Evolutionary conservation across 2,888 invertebrate genomes (phyloP), one percentile per base, ranked within the genome.

Genomic region (Agrochola macilenta): DNA sequence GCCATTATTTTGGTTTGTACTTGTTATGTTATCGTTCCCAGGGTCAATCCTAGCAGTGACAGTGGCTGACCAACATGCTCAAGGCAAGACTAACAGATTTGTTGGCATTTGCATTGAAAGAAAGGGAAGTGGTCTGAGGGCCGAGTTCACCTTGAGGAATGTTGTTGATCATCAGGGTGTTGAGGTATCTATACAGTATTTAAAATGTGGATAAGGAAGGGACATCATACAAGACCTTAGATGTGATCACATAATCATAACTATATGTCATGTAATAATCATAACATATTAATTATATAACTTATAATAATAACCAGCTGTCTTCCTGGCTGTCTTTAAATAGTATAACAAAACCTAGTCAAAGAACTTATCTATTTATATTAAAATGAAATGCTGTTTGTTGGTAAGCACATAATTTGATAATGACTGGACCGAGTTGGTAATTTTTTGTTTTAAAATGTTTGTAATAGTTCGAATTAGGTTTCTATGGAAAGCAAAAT

Each of bases 91-190:
- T 0, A 98, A 98, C 90, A 97, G 98, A 91, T 96, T 99, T 97
- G 98, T 99, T 60, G 99, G 99, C 5, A 99, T 99, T 89, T 99
- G 99, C 91, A 99, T 99, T 87, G 97, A 98, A 87, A 97, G 99
- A 73, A 97, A 97, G 87, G 98, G 98, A 4, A 97, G 97, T 91
- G 99, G 99, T 0, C 96, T 99, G 17, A 97, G 98, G 82, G 98
- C 99, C 9, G 97, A 97, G 75, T 99, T 99, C 91, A 98, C 98
- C 35, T 96, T 99, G 30, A 97, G 99, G 90, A 99, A 99, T 97
- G 98, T 99, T 57, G 97, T 99, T 66, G 99, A 99, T 92, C 98
- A 98, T 90, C 98, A 99, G 93, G 99, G 98, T 69, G 92, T 98
- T 65, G 98, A 98, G 94, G 97, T 97, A 82, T 81, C 98, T 69